These are phyloP conservation scores for Pocillopora verrucosa DNA, from an alignment of 64 coral and sea anemone species.

Conservation along the genomic window DNA sequence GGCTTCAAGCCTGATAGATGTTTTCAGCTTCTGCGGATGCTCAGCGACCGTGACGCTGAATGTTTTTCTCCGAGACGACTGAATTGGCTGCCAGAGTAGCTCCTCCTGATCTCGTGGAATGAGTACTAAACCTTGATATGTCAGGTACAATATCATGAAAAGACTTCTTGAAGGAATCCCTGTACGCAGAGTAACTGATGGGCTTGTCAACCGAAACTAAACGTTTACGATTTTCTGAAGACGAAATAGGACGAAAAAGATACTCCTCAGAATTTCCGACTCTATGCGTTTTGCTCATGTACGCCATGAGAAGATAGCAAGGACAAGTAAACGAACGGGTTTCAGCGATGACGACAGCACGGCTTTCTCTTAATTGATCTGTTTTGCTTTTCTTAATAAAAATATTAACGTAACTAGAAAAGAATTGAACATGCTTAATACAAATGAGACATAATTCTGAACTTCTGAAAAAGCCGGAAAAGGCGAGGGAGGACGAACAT, in stretches of 20 bases:
- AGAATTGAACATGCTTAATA: slow-evolving; percentile 36
- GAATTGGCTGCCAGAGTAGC: slow-evolving; percentile 33
- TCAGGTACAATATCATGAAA: slow-evolving; percentile 42
- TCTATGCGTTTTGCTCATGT: too few species aligned
- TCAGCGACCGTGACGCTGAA: slow-evolving; percentile 50
- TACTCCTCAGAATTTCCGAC: not conserved
- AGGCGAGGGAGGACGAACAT: slow-evolving; percentile 48
- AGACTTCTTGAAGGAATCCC: slow-evolving; percentile 43
- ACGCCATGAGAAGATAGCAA: not conserved
- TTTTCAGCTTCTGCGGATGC: slow-evolving; percentile 6
- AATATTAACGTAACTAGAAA: slow-evolving; percentile 15
- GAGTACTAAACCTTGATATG: slow-evolving; percentile 29
- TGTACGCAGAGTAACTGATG: slow-evolving; percentile 25
- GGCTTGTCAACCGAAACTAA: slow-evolving; percentile 26
- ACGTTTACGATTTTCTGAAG: slow-evolving; percentile 2
- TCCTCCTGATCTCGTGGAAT: slow-evolving; percentile 34
- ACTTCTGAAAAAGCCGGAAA: slow-evolving; percentile 48
- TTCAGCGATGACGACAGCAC: slow-evolving; percentile 16
- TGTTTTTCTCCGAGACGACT: not conserved
- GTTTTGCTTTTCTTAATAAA: slow-evolving; percentile 46
- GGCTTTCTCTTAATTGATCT: slow-evolving; percentile 42
- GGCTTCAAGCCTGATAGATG: slow-evolving; percentile 13
- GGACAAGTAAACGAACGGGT: not conserved
- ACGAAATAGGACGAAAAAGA: not conserved
- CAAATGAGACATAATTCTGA: slow-evolving; percentile 41